Conservation (phyloP, 2,888 invertebrate genomes). For the Branchipolynoe longqiensis region DNA sequence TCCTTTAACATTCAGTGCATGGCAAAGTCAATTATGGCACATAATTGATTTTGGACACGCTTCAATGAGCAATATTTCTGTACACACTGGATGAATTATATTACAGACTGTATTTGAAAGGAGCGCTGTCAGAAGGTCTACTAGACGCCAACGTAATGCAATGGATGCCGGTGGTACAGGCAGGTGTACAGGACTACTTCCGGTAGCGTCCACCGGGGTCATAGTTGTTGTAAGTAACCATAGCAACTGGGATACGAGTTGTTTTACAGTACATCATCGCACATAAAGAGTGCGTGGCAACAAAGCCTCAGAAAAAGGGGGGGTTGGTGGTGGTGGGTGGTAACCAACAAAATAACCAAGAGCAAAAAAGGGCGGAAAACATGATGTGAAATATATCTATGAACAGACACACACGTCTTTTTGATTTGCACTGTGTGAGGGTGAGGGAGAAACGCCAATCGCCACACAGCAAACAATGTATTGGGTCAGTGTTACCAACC, state of each 20-base stretch:
- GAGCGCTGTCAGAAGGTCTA: too few relatives aligned
- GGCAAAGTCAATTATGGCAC: too few relatives aligned
- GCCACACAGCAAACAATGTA: not conserved
- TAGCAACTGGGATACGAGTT: not conserved
- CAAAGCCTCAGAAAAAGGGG: constrained; percentile 43
- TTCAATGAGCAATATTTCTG: too few relatives aligned
- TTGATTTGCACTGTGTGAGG: not conserved
- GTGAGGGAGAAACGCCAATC: too few relatives aligned
- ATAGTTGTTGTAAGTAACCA: not conserved
- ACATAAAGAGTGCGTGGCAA: constrained; percentile 21
- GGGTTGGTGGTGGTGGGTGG: not conserved
- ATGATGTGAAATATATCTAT: constrained; percentile 27
- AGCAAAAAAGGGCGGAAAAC: constrained; percentile 40
- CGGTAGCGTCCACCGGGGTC: too few relatives aligned
- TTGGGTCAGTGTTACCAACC: not conserved
- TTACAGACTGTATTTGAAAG: too few relatives aligned
- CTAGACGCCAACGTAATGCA: too few relatives aligned
- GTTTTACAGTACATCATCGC: constrained; percentile 42
- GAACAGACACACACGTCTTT: not conserved
- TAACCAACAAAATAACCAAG: not conserved
- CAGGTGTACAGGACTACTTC: too few relatives aligned
- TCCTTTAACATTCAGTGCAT: too few relatives aligned
- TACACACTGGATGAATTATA: too few relatives aligned
- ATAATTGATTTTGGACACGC: too few relatives aligned
- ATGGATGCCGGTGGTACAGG: too few relatives aligned